Base-by-base conservation (phyloP, 2,888 invertebrate genomes). In the Pteria penguin region DNA sequence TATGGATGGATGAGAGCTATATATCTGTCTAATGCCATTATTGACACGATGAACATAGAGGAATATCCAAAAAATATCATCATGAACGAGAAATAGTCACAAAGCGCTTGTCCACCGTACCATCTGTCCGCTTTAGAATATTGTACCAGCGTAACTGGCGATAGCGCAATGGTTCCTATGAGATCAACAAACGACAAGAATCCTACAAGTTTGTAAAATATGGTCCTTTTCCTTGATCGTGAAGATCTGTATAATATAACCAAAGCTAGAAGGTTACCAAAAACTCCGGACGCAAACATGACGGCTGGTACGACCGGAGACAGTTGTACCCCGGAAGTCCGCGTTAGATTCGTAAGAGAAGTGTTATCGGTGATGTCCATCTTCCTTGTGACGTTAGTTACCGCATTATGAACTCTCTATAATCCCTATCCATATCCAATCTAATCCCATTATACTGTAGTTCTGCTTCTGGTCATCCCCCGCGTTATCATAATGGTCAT, bases 11-110 rank as follows among this genome's bases (percentile, higher is more conserved):
- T 76, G 22, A 91, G 86, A n/a, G 90, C 88, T 2, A 91, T 45
- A 73, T 84, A 89, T n/a, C 91, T 79, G 73, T 91, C 91, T 1
- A 91, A 68, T 8, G 91, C 90, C 91, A 91, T 91, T 14, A 87
- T 84, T 22, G 88, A 87, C 4, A 91, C 87, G 18, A 91, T 88
- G 67, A 87, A 84, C 24, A 90, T 89, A 1, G 91, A 91, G 14
- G 90, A 81, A 62, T 88, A 75, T 27, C 90, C 89, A 58, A 88
- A 86, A 72, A 87, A 84, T 55, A 90, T 88, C 84, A 91, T 87
- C 80, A 89, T 84, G 78, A 90, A 91, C 4, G 89, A 88, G 76
- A 90, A 89, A 80, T 87, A 88, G 69, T 88, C 84, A 79, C 91
- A 91, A 76, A 90, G 36, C 1, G 75, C 68, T 11, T 84, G 75